Conservation (phyloP, 2,797 vertebrate species). For the Buphagus erythrorhynchus region DNA sequence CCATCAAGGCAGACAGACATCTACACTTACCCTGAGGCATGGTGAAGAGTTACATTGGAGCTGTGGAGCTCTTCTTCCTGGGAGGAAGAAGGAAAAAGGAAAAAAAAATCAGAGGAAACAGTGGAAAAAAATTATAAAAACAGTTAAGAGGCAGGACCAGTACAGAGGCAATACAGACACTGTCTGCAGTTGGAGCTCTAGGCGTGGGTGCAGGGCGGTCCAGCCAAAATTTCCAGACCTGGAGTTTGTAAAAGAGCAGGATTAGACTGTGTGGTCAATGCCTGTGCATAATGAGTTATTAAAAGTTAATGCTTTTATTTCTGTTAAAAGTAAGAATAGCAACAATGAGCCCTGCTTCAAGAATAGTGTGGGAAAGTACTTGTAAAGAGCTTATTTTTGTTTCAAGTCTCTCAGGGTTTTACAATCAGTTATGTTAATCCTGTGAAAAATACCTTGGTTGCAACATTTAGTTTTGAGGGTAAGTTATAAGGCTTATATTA, state of each 20-base stretch:
- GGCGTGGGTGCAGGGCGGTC: accelerated
- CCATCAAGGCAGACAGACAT: accelerated
- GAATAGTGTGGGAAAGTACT: conserved; percentile 41
- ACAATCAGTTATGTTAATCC: conserved; percentile 40
- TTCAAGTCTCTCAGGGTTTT: conserved; percentile 41
- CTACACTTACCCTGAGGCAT: accelerated
- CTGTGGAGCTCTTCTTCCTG: background rate
- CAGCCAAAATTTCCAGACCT: background rate
- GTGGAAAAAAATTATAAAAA: background rate
- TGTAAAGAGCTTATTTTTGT: conserved; percentile 51
- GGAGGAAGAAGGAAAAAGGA: background rate
- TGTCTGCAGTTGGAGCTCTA: background rate
- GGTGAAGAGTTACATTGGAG: background rate
- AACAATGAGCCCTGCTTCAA: background rate
- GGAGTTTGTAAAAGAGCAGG: conserved; percentile 8
- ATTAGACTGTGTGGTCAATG: background rate
- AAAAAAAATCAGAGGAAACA: background rate
- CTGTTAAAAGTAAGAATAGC: conserved; percentile 20
- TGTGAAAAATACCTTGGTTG: conserved; percentile 64
- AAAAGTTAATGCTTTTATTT: conserved; percentile 52
- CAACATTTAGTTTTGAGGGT: background rate
- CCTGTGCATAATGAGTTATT: background rate
- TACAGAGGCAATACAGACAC: background rate
- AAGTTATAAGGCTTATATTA: background rate
- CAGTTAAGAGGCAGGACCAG: background rate